Evolutionary conservation across 2,113 vertebrate species (phyloP), one percentile per base, ranked within the genome.

Genomic region (Austrofundulus limnaeus): DNA sequence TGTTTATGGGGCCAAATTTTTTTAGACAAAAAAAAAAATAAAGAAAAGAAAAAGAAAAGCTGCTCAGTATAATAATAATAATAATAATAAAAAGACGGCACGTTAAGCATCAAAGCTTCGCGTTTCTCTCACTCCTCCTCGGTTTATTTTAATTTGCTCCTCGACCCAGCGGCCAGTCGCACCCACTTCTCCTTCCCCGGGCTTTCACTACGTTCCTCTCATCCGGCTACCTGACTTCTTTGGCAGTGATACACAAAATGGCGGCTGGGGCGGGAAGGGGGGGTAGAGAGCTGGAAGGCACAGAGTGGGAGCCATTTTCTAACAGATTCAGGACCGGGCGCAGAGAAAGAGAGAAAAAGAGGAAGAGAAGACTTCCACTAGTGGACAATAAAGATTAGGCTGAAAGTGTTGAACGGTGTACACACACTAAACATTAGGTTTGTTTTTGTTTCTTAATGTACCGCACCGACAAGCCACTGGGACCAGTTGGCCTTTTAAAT

Each of bases 251-350:
- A 55, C 76, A 93, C 90, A 94, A 93, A 93, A 94, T 94, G 94
- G 92, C 80, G 84, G 81, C 41, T 8, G n/a, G 43, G 9, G 19
- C 5, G 31, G 31, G 31, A 14, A 12, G n/a, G 59, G 77, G 73
- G 80, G 72, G 77, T 65, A 5, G 67, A 72, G 75, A 65, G 75
- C 77, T 81, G 80, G 78, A 71, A 83, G 80, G 75, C 81, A 83
- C 75, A 86, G 75, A 2, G 75, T 83, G 90, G 88, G 88, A 88
- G 93, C 91, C 91, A 94, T 94, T 93, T 94, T 93, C 88, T 90
- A 75, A 63, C 72, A 63, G 67, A 81, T 71, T 61, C 46, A 63
- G 75, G 54, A 78, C 65, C 65, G 15, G 8, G 61, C 47, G 54
- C 52, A 62, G 45, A 11, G n/a, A 46, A n/a, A 20, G 16, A 46